Conservation (phyloP, 2,888 invertebrate species). For the Lycaena phlaeas region DNA sequence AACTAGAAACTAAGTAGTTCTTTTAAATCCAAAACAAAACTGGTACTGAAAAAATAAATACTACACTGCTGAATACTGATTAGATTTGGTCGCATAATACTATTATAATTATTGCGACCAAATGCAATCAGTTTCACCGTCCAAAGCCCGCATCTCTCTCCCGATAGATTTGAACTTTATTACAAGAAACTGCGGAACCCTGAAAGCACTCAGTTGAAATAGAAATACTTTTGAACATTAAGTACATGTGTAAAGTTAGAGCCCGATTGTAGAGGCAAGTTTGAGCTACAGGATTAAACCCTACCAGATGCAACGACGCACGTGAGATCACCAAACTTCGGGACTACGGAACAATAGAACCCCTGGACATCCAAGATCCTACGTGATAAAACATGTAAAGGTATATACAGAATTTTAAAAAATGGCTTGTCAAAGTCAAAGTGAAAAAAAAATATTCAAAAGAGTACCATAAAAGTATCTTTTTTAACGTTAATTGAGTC, state of each 20-base stretch:
- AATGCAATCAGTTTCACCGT: too few species aligned
- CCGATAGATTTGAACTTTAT: not conserved
- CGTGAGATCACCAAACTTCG: constrained; percentile 49
- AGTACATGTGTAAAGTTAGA: constrained; percentile 3
- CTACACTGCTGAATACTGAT: too few species aligned
- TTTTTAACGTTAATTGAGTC: too few species aligned
- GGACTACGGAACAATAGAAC: not conserved
- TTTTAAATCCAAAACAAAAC: too few species aligned
- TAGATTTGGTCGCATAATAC: too few species aligned
- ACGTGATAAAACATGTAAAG: not conserved
- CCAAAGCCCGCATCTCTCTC: too few species aligned
- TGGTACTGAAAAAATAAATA: too few species aligned
- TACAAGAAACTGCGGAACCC: not conserved
- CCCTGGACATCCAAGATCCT: not conserved
- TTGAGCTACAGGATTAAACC: constrained; percentile 37
- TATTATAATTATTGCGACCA: too few species aligned
- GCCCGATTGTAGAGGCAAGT: constrained; percentile 19
- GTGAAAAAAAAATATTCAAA: too few species aligned
- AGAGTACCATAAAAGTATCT: too few species aligned
- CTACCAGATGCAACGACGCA: constrained; percentile 32
- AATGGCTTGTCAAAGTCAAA: too few species aligned
- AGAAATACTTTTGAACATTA: not conserved
- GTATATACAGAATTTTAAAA: not conserved
- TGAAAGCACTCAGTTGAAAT: not conserved
- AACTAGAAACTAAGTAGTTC: too few species aligned